Conservation (phyloP, 1,140 invertebrate genomes). For the Diuraphis noxia region DNA sequence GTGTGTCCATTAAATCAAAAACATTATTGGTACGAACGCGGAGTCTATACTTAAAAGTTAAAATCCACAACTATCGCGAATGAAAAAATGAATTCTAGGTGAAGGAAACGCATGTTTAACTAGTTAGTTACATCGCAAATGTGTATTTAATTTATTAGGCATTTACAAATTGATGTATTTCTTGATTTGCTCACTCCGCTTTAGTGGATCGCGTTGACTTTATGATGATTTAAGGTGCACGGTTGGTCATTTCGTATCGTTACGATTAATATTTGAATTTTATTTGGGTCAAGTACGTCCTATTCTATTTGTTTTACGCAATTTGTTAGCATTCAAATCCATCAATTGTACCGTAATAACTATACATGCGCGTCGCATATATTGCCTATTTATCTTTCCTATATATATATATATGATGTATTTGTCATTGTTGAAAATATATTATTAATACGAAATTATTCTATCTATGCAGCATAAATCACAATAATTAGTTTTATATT, state of each 20-base stretch:
- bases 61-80: background rate
- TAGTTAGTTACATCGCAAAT: background rate
- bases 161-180: background rate
- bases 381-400: background rate
- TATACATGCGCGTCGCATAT: background rate
- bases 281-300: slow-evolving; percentile 25
- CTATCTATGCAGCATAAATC: background rate
- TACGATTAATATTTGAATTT: background rate
- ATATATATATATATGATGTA: background rate
- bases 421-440: background rate
- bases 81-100: background rate
- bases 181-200: background rate
- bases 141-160: background rate
- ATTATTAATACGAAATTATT: slow-evolving; percentile 12
- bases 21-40: background rate
- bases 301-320: background rate
- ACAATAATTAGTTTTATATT: slow-evolving; percentile 5
- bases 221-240: background rate
- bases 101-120: background rate
- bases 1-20: background rate
- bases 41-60: background rate
- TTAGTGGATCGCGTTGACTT: background rate
- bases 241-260: background rate
- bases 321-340: background rate
- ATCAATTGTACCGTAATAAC: background rate